Percentiles rank a stretch among this genome's conserved stretches.
Evolutionary conservation across 2,888 invertebrate genomes (phyloP).

Genomic region (Trichogramma evanescens): DNA sequence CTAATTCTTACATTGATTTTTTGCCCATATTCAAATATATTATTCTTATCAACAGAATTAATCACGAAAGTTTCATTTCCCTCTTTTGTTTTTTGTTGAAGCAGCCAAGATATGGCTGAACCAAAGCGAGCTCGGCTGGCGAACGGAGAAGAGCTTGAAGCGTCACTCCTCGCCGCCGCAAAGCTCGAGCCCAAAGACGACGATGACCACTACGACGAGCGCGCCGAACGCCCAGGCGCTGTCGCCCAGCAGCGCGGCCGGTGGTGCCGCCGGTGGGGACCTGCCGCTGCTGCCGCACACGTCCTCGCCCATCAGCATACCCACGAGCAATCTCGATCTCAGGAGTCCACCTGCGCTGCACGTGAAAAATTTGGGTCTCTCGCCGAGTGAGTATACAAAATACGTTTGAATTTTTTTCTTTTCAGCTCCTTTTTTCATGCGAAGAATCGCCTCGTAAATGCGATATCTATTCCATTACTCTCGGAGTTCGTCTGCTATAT

Average conservation of each 20-base stretch:
- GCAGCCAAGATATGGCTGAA: constrained; percentile 44
- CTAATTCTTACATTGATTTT: no score
- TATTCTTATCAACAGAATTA: no score
- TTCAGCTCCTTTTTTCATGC: neutral
- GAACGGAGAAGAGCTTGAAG: constrained; percentile 40
- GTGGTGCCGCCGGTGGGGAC: constrained; percentile 30
- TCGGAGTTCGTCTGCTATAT: neutral
- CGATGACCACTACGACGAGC: constrained; percentile 29
- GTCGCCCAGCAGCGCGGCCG: constrained; percentile 34
- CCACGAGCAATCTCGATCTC: constrained; percentile 41
- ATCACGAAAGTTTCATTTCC: no score
- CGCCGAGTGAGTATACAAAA: constrained; percentile 37
- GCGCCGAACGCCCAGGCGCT: constrained; percentile 21
- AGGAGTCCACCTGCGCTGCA: constrained; percentile 39
- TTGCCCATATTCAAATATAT: no score
- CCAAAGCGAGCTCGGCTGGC: constrained; percentile 43
- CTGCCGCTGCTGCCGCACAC: constrained; percentile 37
- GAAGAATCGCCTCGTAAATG: neutral
- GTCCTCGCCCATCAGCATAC: constrained; percentile 40
- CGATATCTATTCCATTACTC: neutral
- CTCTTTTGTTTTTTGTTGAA: no score
- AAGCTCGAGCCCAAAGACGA: constrained; percentile 30
- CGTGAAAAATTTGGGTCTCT: constrained; percentile 38
- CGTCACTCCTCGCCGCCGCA: constrained; percentile 26
- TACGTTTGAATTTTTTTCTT: neutral